Percentiles rank a stretch among this genome's conserved stretches.
Conservation (phyloP, 1,140 invertebrate species). For the Laodelphax striatellus region DNA sequence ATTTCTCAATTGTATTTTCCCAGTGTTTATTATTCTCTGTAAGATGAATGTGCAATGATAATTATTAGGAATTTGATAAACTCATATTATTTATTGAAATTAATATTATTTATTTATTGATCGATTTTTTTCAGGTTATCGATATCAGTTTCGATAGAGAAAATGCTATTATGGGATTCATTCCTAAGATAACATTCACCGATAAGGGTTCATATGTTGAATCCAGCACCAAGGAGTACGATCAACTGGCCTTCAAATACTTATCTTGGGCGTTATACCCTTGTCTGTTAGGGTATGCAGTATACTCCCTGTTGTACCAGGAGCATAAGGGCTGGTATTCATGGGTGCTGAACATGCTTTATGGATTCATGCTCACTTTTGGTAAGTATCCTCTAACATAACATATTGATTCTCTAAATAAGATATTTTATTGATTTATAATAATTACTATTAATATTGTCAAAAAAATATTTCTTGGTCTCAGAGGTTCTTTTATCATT, state of each 20-base stretch:
- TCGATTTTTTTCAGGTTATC: slow-evolving; percentile 39
- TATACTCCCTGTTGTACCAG: slow-evolving; percentile 93
- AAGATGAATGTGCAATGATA: too few relatives aligned
- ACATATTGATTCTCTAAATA: too few relatives aligned
- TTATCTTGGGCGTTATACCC: slow-evolving; percentile 94
- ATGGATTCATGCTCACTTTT: slow-evolving; percentile 96
- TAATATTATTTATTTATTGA: background rate
- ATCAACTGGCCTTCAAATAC: slow-evolving; percentile 92
- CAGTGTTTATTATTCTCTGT: too few relatives aligned
- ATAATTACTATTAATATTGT: too few relatives aligned
- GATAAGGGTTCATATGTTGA: slow-evolving; percentile 96
- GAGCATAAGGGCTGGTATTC: slow-evolving; percentile 99
- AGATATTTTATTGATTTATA: too few relatives aligned
- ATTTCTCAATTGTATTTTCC: too few relatives aligned
- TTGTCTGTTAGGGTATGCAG: slow-evolving; percentile 77
- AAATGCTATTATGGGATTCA: slow-evolving; percentile 55
- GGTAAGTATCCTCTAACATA: too few relatives aligned
- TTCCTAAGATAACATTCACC: slow-evolving; percentile 69
- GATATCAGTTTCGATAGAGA: slow-evolving; percentile 73
- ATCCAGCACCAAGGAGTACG: slow-evolving; percentile 90
- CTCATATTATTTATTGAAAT: too few relatives aligned
- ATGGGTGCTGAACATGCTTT: slow-evolving; percentile 89
- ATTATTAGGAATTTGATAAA: too few relatives aligned
- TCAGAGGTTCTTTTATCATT: too few relatives aligned
- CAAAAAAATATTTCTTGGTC: too few relatives aligned